phyloP scores from a whole-genome alignment of 2,888 invertebrate genomes.

The Pseudococcus jackbeardsleyi region DNA sequence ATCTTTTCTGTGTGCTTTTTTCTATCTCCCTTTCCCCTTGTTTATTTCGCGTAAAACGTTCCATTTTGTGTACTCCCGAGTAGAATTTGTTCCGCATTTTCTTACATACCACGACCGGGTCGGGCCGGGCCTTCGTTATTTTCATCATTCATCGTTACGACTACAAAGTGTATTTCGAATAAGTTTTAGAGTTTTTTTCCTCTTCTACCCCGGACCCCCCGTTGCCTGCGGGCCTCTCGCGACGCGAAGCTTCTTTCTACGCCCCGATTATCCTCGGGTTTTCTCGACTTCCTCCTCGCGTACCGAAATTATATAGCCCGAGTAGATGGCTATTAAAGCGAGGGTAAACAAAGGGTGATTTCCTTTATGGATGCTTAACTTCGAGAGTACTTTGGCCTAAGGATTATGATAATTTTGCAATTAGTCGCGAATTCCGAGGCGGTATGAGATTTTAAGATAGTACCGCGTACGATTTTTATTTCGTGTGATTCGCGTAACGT shows the following conservation, averaged over 20 bases:
- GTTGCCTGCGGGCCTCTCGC: background rate
- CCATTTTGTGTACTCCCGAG: background rate
- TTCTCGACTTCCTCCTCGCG: background rate
- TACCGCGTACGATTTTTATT: constrained; percentile 8
- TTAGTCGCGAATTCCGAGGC: constrained; percentile 21
- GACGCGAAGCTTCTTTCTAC: background rate
- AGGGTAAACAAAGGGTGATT: constrained; percentile 47
- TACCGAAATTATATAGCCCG: background rate
- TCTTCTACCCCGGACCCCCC: background rate
- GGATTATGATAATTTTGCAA: constrained; percentile 37
- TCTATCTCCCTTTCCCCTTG: background rate
- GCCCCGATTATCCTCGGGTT: background rate
- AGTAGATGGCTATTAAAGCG: constrained; percentile 16
- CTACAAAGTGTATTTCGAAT: constrained; percentile 31
- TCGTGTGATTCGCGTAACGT: background rate
- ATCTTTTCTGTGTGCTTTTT: constrained; percentile 20
- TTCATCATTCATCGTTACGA: constrained; percentile 51
- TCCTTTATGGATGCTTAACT: constrained; percentile 52
- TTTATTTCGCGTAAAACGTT: background rate
- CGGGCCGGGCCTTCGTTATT: background rate
- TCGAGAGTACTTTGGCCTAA: constrained; percentile 46
- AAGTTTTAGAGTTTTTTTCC: background rate
- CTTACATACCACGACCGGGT: background rate
- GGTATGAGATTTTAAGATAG: constrained; percentile 11
- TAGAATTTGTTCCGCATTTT: constrained; percentile 42